Base-by-base conservation (phyloP, 2,113 vertebrate genomes). In the Chiloscyllium plagiosum region DNA sequence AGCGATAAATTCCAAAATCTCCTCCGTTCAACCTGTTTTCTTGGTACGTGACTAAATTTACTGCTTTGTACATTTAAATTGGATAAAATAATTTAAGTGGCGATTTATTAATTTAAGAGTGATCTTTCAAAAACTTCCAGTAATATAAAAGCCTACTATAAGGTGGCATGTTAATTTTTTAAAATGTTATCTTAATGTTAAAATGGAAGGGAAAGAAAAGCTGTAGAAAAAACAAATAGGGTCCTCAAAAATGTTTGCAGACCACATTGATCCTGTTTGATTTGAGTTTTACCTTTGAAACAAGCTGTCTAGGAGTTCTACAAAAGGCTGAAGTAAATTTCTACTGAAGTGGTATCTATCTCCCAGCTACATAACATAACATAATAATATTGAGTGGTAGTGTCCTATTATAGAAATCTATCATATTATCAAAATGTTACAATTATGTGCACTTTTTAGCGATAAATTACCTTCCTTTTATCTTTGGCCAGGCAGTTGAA, bases 21-120 rank as follows among this genome's bases (percentile, higher is more conserved):
- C 98, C 56, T 99, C 99, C 95, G 97, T 99, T 96, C 99, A 99
- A 96, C 99, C 99, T 1, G 98, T 99, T 47, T 96, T 98, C 96
- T 97, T 98, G 97, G 99, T 99, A 98, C 98, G 98, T 66, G 80
- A 52, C 80, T 85, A 10, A 24, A 95, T 96, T 93, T 96, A 95
- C 26, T 15, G 8, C 29, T 93, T 93, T 66, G n/a, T 37, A 7
- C 22, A 19, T 66, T 66, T 93, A 66, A 66, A 66, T 37, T 93
- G 66, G 61, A 20, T 20, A 6, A 2, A 17, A 66, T 4, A 37
- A 66, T 37, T 93, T 61, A 93, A 37, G 61, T 66, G 87, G 61
- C 26, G 8, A 61, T 61, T 61, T 61, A 61, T 61, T 61, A 61
- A 61, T 61, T 61, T 61, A 15, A 29, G 13, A 13, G 8, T 90